These are phyloP conservation scores for Drosophila nigromelanica DNA, from an alignment of 1,140 invertebrate species.

Conservation along the genomic window DNA sequence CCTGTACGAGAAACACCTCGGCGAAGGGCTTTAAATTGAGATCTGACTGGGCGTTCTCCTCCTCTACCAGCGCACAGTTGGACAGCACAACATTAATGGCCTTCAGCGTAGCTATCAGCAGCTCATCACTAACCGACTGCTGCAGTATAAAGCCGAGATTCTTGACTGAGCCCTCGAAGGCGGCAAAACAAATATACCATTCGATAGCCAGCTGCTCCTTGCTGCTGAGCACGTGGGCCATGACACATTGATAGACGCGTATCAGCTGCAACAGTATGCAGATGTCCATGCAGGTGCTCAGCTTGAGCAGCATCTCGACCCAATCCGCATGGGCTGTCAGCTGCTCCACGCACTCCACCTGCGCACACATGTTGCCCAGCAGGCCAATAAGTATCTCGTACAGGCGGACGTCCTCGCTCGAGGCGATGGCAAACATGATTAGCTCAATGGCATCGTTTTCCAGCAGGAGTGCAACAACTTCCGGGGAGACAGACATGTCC, in stretches of 20 bases:
- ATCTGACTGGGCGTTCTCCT: slow-evolving; percentile 53
- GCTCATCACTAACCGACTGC: slow-evolving; percentile 88
- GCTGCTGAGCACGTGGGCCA: slow-evolving; percentile 81
- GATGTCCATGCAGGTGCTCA: slow-evolving; percentile 86
- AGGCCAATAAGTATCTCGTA: slow-evolving; percentile 90
- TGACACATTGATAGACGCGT: slow-evolving; percentile 86
- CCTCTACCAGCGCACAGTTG: slow-evolving; percentile 77
- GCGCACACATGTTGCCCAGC: slow-evolving; percentile 88
- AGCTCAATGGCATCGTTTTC: slow-evolving; percentile 87
- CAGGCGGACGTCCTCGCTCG: slow-evolving; percentile 85
- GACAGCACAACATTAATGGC: slow-evolving; percentile 85
- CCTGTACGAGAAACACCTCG: slow-evolving; percentile 68
- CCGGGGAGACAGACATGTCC: slow-evolving; percentile 91
- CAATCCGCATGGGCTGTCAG: slow-evolving; percentile 84
- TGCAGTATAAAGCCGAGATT: slow-evolving; percentile 87
- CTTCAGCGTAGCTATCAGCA: slow-evolving; percentile 85
- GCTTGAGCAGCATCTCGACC: slow-evolving; percentile 85
- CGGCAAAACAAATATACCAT: slow-evolving; percentile 74
- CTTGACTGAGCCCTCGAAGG: slow-evolving; percentile 84
- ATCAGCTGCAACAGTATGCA: slow-evolving; percentile 88
- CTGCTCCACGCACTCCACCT: slow-evolving; percentile 80
- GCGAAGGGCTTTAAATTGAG: slow-evolving; percentile 66
- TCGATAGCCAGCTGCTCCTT: slow-evolving; percentile 67
- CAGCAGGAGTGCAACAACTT: slow-evolving; percentile 88
- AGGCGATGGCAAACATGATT: slow-evolving; percentile 84